Evolutionary conservation across 1,140 invertebrate species (phyloP).

Genomic region (Zelostemma sp.): DNA sequence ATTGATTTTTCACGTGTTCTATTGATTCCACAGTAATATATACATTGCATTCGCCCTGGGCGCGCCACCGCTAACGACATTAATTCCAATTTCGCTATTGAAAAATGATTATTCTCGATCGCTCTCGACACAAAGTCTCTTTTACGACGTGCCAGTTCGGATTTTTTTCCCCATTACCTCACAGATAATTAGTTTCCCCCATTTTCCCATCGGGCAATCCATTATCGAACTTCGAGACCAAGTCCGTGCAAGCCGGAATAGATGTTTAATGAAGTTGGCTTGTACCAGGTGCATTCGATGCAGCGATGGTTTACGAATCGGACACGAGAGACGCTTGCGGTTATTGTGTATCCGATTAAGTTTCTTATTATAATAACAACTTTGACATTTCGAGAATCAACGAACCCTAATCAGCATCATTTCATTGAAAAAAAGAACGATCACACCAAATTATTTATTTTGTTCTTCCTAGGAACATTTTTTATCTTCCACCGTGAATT

Average conservation of each 20-base stretch:
- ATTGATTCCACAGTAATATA: conserved; percentile 48
- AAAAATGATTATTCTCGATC: conserved; percentile 50
- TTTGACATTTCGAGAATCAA: neutral
- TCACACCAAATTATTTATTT: too few species aligned
- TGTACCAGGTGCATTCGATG: conserved; percentile 30
- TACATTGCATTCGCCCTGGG: conserved; percentile 44
- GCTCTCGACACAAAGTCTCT: conserved; percentile 43
- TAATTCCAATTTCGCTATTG: conserved; percentile 48
- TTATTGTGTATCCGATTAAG: neutral
- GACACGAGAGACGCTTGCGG: conserved; percentile 5
- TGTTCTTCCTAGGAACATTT: too few species aligned
- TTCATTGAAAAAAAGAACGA: neutral
- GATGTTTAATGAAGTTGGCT: conserved; percentile 46
- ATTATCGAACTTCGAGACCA: conserved; percentile 44
- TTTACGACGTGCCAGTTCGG: conserved; percentile 39
- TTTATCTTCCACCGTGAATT: too few species aligned
- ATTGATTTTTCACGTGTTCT: conserved; percentile 45
- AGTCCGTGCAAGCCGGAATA: conserved; percentile 39
- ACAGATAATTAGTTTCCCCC: conserved; percentile 45
- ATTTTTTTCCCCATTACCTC: conserved; percentile 46
- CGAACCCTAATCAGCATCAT: too few species aligned
- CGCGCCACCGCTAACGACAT: conserved; percentile 46
- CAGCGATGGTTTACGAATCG: conserved; percentile 12
- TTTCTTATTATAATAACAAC: neutral
- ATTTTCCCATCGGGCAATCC: conserved; percentile 45